Base-by-base conservation (phyloP, 2,797 vertebrate species). In the Mormyrops attenuatus region DNA sequence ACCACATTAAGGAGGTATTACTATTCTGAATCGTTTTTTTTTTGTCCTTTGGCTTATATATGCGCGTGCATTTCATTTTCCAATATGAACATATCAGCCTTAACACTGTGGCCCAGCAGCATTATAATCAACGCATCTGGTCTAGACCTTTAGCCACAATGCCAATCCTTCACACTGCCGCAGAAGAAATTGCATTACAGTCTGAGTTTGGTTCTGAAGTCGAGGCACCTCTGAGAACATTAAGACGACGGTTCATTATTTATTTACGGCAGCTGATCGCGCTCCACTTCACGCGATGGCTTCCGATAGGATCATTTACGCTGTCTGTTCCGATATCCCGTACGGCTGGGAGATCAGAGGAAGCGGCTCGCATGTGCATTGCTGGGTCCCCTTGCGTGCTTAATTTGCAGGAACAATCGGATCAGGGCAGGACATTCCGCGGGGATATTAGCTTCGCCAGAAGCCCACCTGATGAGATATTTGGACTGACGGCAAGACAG, bases 201-300 rank as follows among this genome's bases (percentile, higher is more conserved):
- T 26, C 22, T 50, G 44, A 20, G n/a, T 50, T 85, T 85, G 22
- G 22, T 52, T 52, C 13, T 85, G 49, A 52, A 52, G 20, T 13
- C 47, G 9, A 52, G 22, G 82, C 44, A 50, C 82, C 49, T 22
- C 49, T 15, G 49, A 52, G n/a, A 13, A 85, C 82, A 44, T 85
- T 30, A 52, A 15, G 44, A 85, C 41, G 22, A 50, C 49, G 13
- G 30, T 69, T 13, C 82, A 52, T 85, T 9, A 52, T 85, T 85
- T 85, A 85, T 85, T 85, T 50, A 85, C n/a, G 4, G 80, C 41
- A 84, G 41, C 82, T 47, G 49, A 52, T 85, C 44, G n/a, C n/a
- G 44, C 82, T 22, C 9, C 22, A 26, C 44, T 85, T 22, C 47
- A 52, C n/a, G 49, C 44, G 82, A 85, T 85, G 82, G 3, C 49